Percentiles rank a stretch among this genome's conserved stretches.
phyloP scores from a whole-genome alignment of 2,888 invertebrate genomes.

The Malthinus seriepunctatus region DNA sequence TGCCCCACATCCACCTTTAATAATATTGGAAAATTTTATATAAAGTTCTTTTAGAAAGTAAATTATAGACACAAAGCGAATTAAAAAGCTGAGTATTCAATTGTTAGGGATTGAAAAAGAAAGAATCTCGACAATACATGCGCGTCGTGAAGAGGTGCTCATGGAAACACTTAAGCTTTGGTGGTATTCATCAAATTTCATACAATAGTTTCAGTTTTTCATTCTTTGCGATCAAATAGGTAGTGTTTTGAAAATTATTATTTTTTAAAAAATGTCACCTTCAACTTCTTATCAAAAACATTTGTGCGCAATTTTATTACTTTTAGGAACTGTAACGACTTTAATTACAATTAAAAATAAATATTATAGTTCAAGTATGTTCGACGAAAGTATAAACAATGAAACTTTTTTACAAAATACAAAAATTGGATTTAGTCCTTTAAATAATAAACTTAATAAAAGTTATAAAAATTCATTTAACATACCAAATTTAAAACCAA shows the following conservation, averaged over 20 bases:
- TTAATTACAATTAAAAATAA: conserved; percentile 31
- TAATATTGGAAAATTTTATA: no score
- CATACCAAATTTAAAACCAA: conserved; percentile 4
- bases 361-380: conserved; percentile 7
- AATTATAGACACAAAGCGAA: conserved; percentile 1
- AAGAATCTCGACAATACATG: conserved; percentile 39
- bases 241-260: not conserved
- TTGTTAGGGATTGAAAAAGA: conserved; percentile 32
- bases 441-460: conserved; percentile 5
- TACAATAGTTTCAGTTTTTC: conserved; percentile 32
- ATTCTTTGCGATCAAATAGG: conserved; percentile 9
- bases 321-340: conserved; percentile 39
- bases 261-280: conserved; percentile 22
- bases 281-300: conserved; percentile 39
- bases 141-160: conserved; percentile 45
- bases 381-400: not conserved
- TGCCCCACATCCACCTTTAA: no score
- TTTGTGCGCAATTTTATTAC: conserved; percentile 41
- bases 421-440: not conserved
- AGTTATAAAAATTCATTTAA: conserved; percentile 17
- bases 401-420: not conserved
- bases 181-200: conserved; percentile 32
- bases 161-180: conserved; percentile 37
- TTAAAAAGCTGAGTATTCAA: conserved; percentile 44
- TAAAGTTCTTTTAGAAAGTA: no score